phyloP scores from a whole-genome alignment of 2,113 vertebrate species.

The Candoia aspera region DNA sequence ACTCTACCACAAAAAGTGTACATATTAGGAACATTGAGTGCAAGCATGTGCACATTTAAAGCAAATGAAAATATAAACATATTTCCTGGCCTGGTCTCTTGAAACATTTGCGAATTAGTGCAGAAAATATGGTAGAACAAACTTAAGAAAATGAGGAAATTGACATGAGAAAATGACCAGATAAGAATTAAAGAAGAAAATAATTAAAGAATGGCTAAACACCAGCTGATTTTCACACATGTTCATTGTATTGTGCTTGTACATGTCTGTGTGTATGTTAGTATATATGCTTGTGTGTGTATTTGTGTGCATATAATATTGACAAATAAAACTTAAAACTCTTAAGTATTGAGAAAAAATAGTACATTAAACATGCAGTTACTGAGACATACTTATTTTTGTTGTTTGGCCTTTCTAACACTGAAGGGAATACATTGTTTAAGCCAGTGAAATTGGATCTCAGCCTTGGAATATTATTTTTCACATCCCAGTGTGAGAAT shows the following conservation, averaged over 20 bases:
- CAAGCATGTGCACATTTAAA: background rate
- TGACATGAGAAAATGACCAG: background rate
- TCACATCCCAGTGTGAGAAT: background rate
- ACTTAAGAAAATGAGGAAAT: background rate
- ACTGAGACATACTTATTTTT: background rate
- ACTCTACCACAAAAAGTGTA: background rate
- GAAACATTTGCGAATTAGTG: background rate
- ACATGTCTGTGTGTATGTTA: background rate
- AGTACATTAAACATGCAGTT: background rate
- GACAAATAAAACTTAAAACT: constrained; percentile 2
- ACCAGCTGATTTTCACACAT: background rate
- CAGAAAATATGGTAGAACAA: background rate
- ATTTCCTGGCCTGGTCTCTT: background rate
- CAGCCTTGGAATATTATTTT: background rate
- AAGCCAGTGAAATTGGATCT: background rate
- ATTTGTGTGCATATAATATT: background rate
- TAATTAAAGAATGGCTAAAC: background rate
- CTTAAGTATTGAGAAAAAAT: background rate
- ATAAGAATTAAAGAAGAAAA: background rate
- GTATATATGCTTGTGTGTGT: background rate
- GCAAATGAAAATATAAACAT: background rate
- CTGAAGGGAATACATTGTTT: background rate
- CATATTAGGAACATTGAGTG: background rate
- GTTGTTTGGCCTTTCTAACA: background rate
- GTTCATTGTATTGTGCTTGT: background rate